Evolutionary conservation across 2,888 invertebrate species (phyloP), one percentile per base, ranked within the genome.

Genomic region (Aleiodes testaceus): DNA sequence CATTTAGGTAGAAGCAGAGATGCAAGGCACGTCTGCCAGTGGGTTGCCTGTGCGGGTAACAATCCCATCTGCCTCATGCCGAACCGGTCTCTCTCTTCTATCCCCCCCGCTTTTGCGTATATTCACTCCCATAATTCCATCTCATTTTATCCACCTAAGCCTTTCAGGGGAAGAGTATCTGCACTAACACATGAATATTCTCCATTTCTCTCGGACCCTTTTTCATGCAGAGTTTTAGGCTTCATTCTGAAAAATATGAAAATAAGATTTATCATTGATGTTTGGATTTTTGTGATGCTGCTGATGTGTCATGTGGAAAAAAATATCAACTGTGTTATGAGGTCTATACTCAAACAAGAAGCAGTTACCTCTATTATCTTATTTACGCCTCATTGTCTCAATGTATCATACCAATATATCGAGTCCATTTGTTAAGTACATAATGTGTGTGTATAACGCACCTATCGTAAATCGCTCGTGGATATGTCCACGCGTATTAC

Each of bases 321-420:
- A n/a, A 36, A n/a, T 59, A 18, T 59, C 7, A 9, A 42, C 1
- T 3, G 11, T 42, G 9, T 42, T 18, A 18, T 7, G 9, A 16
- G 14, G 36, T 42, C 59, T 36, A 16, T 42, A 59, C 36, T 36
- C 42, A 4, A 11, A 14, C 59, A 59, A 14, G 36, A 30, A 83
- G 81, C 81, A 80, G 42, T 59, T 59, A 59, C 59, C 59, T 63
- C 74, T 81, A 87, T 87, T 87, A 87, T 87, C 87, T 87, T 85
- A 86, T 87, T 87, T 86, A 84, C 82, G 84, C 82, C 82, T 85
- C 85, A 84, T 86, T 86, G 85, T 86, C 85, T 86, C 84, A 86
- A 86, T 86, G 83, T 82, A 86, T 86, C 85, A 84, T 84, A 82
- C 81, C 82, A 80, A 85, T 85, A 66, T 55, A 83, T 82, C 80